Conservation (phyloP, 2,113 vertebrate genomes). For the Callaeas wilsoni region DNA sequence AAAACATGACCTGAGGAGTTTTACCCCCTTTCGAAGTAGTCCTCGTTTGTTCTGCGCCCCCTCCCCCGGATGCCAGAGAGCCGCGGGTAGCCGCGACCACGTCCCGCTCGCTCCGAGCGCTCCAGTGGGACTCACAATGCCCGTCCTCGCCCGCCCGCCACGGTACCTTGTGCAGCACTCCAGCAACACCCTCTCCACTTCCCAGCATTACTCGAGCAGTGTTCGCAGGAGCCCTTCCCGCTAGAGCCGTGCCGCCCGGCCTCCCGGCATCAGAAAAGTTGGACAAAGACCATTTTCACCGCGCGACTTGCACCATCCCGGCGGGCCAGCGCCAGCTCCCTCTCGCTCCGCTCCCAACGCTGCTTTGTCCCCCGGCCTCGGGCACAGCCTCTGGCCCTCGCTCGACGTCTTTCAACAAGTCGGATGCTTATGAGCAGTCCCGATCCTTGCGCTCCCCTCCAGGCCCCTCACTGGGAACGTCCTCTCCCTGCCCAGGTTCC, state of each 20-base stretch:
- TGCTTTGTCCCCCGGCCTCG: not conserved
- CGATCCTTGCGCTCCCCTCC: not conserved
- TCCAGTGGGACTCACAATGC: not conserved
- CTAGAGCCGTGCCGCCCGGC: not conserved
- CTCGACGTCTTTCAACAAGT: not conserved
- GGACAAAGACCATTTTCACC: slow-evolving; percentile 9
- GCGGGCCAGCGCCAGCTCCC: not conserved
- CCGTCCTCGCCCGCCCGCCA: not conserved
- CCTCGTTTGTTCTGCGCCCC: not conserved
- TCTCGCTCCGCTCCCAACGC: not conserved
- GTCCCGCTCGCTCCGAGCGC: not conserved
- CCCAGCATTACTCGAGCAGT: not conserved
- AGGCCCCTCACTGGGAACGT: not conserved
- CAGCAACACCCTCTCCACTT: not conserved
- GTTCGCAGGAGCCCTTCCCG: not conserved
- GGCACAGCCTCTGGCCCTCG: not conserved
- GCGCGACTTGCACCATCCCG: not conserved
- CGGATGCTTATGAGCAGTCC: not conserved
- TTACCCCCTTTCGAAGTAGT: not conserved
- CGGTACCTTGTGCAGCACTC: slow-evolving; percentile 1
- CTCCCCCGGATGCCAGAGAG: not conserved
- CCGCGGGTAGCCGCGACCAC: not conserved
- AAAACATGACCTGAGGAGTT: not conserved
- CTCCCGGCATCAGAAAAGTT: slow-evolving; percentile 7
- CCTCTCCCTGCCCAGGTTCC: not conserved